Conservation (phyloP, 2,888 invertebrate species). For the Helicoverpa assulta region DNA sequence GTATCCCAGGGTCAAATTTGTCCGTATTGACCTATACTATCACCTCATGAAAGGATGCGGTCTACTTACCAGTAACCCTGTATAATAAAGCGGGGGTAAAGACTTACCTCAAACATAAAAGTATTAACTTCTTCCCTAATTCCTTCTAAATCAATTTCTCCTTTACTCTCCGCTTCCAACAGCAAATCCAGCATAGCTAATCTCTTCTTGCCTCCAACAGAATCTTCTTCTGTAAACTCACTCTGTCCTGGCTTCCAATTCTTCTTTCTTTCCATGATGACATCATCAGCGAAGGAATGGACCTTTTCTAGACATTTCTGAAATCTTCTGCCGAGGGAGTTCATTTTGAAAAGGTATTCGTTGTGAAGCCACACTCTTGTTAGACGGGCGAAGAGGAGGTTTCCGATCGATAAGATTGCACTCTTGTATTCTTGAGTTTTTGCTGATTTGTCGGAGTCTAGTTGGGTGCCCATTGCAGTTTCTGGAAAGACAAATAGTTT, state of each 20-base stretch:
- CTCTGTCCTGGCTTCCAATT: conserved; percentile 53
- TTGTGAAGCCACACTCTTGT: conserved; percentile 90
- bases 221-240: conserved; percentile 36
- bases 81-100: too few relatives aligned
- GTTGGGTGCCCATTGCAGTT: conserved; percentile 91
- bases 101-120: conserved; percentile 92
- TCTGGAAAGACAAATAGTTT: conserved; percentile 72
- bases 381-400: conserved; percentile 70
- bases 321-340: conserved; percentile 85
- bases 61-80: too few relatives aligned
- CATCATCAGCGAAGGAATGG: conserved; percentile 88
- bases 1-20: too few relatives aligned
- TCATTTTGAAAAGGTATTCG: conserved; percentile 85
- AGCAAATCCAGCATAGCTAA: conserved; percentile 92
- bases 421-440: conserved; percentile 85
- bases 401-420: conserved; percentile 84
- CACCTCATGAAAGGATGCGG: too few relatives aligned
- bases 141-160: conserved; percentile 90
- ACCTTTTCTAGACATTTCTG: conserved; percentile 83
- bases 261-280: conserved; percentile 86
- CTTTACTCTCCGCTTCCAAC: conserved; percentile 90
- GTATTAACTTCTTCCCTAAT: conserved; percentile 94
- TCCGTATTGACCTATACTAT: too few relatives aligned
- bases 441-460: conserved; percentile 80
- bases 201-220: conserved; percentile 79